Percentiles rank a stretch among this genome's conserved stretches.
These are phyloP conservation scores for Hesperophylax magnus DNA, from an alignment of 1,140 invertebrate species.

Conservation along the genomic window DNA sequence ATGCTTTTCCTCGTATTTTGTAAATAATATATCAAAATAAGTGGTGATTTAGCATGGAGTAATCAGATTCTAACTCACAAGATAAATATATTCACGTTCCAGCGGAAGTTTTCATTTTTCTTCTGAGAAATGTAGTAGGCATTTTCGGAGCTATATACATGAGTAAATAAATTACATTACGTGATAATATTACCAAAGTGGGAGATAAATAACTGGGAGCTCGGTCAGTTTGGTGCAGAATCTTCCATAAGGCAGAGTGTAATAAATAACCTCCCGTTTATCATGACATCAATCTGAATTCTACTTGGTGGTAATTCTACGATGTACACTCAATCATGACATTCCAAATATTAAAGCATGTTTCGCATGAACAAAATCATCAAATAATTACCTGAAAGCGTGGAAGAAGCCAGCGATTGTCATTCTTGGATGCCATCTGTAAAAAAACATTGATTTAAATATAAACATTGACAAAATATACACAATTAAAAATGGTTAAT, in stretches of 20 bases:
- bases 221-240: background rate
- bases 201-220: background rate
- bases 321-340: too few relatives aligned
- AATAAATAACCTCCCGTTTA: background rate
- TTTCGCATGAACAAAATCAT: too few relatives aligned
- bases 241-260: background rate
- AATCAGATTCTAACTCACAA: background rate
- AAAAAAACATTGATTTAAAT: background rate
- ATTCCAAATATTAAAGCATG: too few relatives aligned
- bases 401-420: constrained; percentile 22
- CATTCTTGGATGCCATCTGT: constrained; percentile 34
- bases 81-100: background rate
- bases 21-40: constrained; percentile 3
- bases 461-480: too few relatives aligned
- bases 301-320: too few relatives aligned
- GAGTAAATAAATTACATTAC: constrained; percentile 20
- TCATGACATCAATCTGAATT: background rate
- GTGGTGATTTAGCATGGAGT: background rate
- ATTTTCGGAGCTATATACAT: background rate
- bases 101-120: background rate
- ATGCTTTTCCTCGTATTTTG: too few relatives aligned
- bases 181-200: background rate
- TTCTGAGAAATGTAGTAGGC: background rate
- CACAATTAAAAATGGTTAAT: too few relatives aligned
- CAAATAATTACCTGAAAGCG: constrained; percentile 41